These are phyloP conservation scores for roundworm (Caenorhabditis elegans) DNA, from an alignment of 1,140 invertebrate species.

Conservation along the genomic window WBcel235 BX284605.5:8392001-8392500, in stretches of 20 bases:
- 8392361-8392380: neutral
- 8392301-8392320: neutral
- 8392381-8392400: neutral
- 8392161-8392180: neutral
- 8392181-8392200: neutral
- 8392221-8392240: no score
- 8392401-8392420: neutral
- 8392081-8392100: slow-evolving; percentile 55
- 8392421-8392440: neutral
- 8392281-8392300: slow-evolving; percentile 2
- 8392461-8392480: neutral
- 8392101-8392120: slow-evolving; percentile 56
- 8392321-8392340: neutral
- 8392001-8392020: no score
- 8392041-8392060: slow-evolving; percentile 52
- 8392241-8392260: slow-evolving; percentile 19
- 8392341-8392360: no score
- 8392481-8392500: neutral
- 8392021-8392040: slow-evolving; percentile 59
- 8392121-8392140: slow-evolving; percentile 50
- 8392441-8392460: neutral
- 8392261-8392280: slow-evolving; percentile 10
- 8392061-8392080: slow-evolving; percentile 23
- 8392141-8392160: no score
- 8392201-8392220: neutral